Conservation (phyloP, 1,140 invertebrate genomes). For the Halesus radiatus region DNA sequence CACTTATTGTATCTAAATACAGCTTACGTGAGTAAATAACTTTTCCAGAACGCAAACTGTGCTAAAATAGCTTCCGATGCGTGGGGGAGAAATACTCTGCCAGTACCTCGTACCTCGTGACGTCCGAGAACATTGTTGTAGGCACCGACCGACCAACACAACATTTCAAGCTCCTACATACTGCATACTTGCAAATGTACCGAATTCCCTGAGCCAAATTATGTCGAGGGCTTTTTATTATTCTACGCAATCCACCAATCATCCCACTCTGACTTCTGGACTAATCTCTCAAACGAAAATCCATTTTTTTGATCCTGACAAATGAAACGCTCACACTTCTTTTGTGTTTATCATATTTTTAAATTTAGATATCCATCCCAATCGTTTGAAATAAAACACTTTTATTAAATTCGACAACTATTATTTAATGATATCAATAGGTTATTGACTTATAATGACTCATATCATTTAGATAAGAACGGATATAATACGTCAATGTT, state of each 20-base stretch:
- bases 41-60: slow-evolving; percentile 44
- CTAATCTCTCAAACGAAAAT: neutral
- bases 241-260: neutral
- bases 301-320: neutral
- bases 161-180: neutral
- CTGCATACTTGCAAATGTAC: neutral
- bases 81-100: slow-evolving; percentile 35
- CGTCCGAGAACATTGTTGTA: slow-evolving; percentile 35
- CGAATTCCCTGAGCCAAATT: neutral
- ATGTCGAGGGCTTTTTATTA: neutral
- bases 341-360: no score
- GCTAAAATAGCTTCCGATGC: slow-evolving; percentile 39
- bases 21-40: slow-evolving; percentile 46
- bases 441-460: no score
- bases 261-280: neutral
- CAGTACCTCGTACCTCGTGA: slow-evolving; percentile 24
- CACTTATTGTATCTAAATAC: slow-evolving; percentile 38
- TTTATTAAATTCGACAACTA: no score
- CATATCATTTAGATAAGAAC: no score
- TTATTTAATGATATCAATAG: no score
- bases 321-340: no score
- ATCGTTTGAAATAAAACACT: no score
- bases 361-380: no score
- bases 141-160: neutral
- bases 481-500: no score